A percentile compares a stretch with the other conserved stretches of the same genome.
Evolutionary conservation across 2,113 vertebrate genomes (phyloP).

Genomic region (Chloropsis cyanopogon): DNA sequence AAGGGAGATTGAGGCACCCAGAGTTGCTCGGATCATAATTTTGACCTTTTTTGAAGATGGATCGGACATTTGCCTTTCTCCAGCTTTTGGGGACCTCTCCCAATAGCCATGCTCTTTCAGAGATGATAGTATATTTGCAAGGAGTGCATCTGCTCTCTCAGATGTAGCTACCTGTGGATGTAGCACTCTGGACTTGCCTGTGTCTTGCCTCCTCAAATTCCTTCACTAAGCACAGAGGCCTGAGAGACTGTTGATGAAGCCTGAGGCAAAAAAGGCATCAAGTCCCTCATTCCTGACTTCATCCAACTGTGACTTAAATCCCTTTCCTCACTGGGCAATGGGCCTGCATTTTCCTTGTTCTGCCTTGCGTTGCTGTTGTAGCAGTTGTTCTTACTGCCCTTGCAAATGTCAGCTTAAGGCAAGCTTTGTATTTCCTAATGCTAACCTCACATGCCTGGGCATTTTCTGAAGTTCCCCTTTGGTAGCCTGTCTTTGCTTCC

Average conservation of each 20-base stretch:
- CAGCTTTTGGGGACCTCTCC: neutral
- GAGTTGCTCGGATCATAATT: neutral
- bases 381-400: neutral
- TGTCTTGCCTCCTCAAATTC: fast-evolving
- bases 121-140: neutral
- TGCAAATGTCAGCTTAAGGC: neutral
- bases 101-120: neutral
- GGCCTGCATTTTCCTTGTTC: neutral
- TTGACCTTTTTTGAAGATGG: neutral
- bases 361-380: neutral
- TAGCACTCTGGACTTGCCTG: neutral
- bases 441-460: neutral
- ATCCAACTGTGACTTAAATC: neutral
- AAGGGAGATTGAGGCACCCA: neutral
- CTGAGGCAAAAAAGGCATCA: neutral
- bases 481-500: neutral
- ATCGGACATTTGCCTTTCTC: neutral
- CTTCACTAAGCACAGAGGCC: neutral
- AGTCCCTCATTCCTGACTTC: neutral
- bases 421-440: neutral
- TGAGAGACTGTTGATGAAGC: neutral
- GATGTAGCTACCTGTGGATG: neutral
- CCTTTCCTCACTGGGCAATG: neutral
- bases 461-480: neutral
- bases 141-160: neutral